Base-by-base conservation (phyloP, 2,113 vertebrate genomes). In the Cygnus buccinator region DNA sequence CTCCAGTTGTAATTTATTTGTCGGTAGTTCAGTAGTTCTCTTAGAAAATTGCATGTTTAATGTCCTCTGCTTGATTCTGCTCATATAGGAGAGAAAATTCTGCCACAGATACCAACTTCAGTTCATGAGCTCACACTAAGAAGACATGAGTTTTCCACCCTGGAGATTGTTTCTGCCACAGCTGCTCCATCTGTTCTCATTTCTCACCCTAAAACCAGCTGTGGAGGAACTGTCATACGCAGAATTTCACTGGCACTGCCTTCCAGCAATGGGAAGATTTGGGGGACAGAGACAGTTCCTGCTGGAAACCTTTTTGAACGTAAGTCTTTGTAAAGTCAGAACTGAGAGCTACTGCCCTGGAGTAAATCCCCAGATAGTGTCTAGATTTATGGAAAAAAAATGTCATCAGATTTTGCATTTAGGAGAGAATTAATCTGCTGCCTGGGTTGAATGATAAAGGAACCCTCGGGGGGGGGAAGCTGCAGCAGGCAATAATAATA, bases 171-270 rank as follows among this genome's bases (percentile, higher is more conserved):
- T 95, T 81, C 87, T 93, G 66, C 62, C 89, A 79, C 81, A 91
- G 84, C 54, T 93, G 43, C 54, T 92, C 94, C 89, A 87, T 89
- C 93, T 96, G 93, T 70, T 95, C 87, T 61, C 29, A 22, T 94
- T 96, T 93, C 75, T 90, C 74, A 90, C 67, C 87, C 91, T 93
- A 91, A 91, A 93, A 91, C 20, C 93, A 95, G 55, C 87, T 90
- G 74, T 83, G 87, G 66, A 93, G 57, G 3, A 29, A 29, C 20
- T 91, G 65, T 75, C 61, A 58, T 3, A 44, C 0, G 1, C 61
- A 89, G 74, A 67, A 73, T 86, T 94, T 55, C 81, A 31, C 41
- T 39, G 44, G 78, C 46, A 25, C 31, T 87, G n/a, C 59, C 82
- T 83, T 77, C 55, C 55, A 94, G 84, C 58, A 37, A 5, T 6